phyloP scores from a whole-genome alignment of 2,888 invertebrate species.

The Drosophila formosana region DNA sequence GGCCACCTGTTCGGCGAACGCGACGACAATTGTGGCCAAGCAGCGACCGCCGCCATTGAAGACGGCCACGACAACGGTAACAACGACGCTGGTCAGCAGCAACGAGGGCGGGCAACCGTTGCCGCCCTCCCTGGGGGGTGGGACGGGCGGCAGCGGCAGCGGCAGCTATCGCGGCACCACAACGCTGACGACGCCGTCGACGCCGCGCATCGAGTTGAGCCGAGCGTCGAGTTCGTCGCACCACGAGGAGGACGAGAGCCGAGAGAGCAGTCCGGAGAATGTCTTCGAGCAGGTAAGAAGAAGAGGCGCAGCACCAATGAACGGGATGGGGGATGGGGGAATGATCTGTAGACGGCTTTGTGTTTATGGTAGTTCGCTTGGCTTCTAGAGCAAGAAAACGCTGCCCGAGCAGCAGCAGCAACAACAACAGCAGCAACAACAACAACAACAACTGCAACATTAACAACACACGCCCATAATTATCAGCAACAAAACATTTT shows the following conservation, averaged over 20 bases:
- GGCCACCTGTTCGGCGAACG: constrained; percentile 70
- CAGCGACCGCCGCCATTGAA: constrained; percentile 84
- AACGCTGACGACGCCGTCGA: constrained; percentile 88
- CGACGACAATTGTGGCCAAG: constrained; percentile 63
- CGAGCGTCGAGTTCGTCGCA: constrained; percentile 95
- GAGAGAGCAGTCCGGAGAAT: constrained; percentile 93
- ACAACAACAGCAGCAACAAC: constrained; percentile 11
- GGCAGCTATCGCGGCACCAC: constrained; percentile 68
- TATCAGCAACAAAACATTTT: neutral
- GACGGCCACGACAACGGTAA: constrained; percentile 69
- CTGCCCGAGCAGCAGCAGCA: constrained; percentile 20
- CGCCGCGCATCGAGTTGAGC: constrained; percentile 95
- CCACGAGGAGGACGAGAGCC: constrained; percentile 89
- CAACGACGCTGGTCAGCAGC: constrained; percentile 75
- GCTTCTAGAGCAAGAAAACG: constrained; percentile 45
- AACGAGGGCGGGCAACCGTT: constrained; percentile 71
- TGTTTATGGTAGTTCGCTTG: constrained; percentile 36
- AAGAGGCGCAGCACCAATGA: neutral
- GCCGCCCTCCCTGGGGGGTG: constrained; percentile 23
- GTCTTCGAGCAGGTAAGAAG: constrained; percentile 89
- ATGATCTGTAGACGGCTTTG: constrained; percentile 8
- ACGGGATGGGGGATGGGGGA: neutral
- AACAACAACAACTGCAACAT: neutral
- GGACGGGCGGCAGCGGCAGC: neutral
- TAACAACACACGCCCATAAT: neutral